A percentile compares a stretch with the other conserved stretches of the same genome.
phyloP scores from a whole-genome alignment of 2,113 vertebrate genomes.

The Strix aluco region DNA sequence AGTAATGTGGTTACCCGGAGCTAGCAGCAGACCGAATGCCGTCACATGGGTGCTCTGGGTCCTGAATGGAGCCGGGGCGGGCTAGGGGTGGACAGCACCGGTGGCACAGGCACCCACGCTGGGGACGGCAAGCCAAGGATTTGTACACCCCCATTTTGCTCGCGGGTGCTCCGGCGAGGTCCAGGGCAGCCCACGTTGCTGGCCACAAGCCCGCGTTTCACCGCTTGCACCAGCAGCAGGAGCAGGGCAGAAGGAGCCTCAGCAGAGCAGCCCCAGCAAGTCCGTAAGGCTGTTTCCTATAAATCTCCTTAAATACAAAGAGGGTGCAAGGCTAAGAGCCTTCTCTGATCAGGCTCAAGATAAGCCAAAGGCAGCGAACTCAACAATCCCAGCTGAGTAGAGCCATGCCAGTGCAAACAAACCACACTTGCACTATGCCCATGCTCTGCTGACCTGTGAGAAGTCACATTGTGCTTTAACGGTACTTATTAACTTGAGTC shows the following conservation, averaged over 20 bases:
- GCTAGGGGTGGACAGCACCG: not conserved
- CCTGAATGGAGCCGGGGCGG: accelerated
- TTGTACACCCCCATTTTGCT: not conserved
- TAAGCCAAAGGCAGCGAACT: not conserved
- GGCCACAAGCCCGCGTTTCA: accelerated
- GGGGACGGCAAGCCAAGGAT: not conserved
- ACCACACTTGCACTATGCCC: not conserved
- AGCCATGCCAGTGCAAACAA: not conserved
- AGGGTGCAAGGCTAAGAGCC: not conserved
- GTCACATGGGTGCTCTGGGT: not conserved
- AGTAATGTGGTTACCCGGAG: not conserved
- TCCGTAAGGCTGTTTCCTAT: not conserved
- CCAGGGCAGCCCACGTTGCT: accelerated
- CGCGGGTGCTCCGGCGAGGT: accelerated
- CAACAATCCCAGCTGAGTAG: accelerated
- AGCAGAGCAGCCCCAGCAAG: not conserved
- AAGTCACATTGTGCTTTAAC: not conserved
- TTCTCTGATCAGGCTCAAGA: not conserved
- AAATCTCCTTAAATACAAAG: not conserved
- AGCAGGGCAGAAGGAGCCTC: not conserved
- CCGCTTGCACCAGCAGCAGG: too few species aligned
- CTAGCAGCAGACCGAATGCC: not conserved
- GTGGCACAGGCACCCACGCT: not conserved
- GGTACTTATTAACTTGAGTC: constrained; percentile 3
- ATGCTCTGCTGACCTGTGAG: accelerated